Evolutionary conservation across 2,888 invertebrate genomes (phyloP).

Genomic region (Tenthredo livida): DNA sequence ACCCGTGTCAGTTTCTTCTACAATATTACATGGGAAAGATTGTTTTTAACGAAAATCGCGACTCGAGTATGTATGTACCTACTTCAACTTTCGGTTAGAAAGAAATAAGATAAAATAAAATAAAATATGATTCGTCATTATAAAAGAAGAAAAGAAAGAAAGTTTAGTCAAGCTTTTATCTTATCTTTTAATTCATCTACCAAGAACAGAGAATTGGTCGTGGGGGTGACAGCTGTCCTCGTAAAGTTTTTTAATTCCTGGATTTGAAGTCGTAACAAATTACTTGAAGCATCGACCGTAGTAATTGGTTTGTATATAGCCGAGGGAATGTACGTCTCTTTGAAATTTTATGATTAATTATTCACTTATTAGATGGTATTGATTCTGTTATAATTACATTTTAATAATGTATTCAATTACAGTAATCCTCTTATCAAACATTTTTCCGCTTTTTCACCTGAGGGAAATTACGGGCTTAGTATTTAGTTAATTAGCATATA

Average conservation of each 20-base stretch:
- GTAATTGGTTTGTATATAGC: conserved; percentile 12
- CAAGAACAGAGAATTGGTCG: not conserved
- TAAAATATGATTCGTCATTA: not conserved
- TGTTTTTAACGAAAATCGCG: not conserved
- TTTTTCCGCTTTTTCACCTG: not conserved
- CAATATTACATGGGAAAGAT: not conserved
- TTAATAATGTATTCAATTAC: conserved; percentile 1
- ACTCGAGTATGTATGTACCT: no score
- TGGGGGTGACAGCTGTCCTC: not conserved
- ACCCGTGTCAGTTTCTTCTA: not conserved
- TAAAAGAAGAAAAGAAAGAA: not conserved
- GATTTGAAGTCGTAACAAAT: conserved; percentile 35
- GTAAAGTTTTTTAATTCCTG: conserved; percentile 36
- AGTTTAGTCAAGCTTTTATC: not conserved
- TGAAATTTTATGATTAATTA: conserved; percentile 9
- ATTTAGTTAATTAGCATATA: no score
- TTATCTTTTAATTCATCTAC: not conserved
- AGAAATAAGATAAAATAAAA: no score
- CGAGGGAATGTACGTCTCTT: no score
- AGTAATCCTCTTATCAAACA: not conserved
- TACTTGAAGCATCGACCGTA: conserved; percentile 12
- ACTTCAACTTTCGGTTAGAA: not conserved
- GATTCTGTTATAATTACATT: not conserved
- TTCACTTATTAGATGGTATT: not conserved
- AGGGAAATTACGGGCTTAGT: not conserved